These are phyloP conservation scores for Craterocephalus amniculus DNA, from an alignment of 2,797 vertebrate genomes.

Conservation along the genomic window DNA sequence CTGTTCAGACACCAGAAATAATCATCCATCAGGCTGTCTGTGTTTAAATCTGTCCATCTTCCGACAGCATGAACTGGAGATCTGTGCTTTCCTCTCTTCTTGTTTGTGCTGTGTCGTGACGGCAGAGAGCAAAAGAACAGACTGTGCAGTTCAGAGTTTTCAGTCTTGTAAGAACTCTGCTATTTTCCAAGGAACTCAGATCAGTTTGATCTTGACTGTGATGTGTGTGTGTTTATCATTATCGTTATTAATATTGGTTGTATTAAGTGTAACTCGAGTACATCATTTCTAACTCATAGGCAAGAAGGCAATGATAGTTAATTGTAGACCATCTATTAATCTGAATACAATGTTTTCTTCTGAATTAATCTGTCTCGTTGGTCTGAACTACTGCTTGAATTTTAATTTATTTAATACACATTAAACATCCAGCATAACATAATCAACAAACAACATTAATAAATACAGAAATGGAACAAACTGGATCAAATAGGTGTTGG, in stretches of 20 bases:
- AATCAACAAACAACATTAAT: too few relatives aligned
- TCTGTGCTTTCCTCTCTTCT: constrained; percentile 24
- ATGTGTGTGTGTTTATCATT: too few relatives aligned
- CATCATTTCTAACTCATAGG: not conserved
- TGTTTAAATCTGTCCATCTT: constrained; percentile 4
- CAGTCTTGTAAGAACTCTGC: too few relatives aligned
- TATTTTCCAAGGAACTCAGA: too few relatives aligned
- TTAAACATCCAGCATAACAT: too few relatives aligned
- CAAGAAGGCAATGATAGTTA: not conserved
- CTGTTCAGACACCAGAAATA: constrained; percentile 18
- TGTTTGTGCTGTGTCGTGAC: constrained; percentile 3
- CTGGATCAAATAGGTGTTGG: too few relatives aligned
- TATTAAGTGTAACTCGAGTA: not conserved
- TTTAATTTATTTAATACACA: too few relatives aligned
- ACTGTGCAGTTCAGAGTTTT: not conserved
- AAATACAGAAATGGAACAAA: too few relatives aligned
- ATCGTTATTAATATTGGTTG: too few relatives aligned
- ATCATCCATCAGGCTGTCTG: constrained; percentile 13
- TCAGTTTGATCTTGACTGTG: too few relatives aligned
- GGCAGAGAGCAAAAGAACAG: not conserved
- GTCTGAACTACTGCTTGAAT: not conserved
- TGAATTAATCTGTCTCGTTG: not conserved
- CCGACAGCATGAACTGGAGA: constrained; percentile 15
- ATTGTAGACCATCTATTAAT: not conserved
- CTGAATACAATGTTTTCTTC: not conserved